Percentiles rank a stretch among this genome's conserved stretches.
Conservation (phyloP, 2,113 vertebrate genomes). For the Pterocles burchelli region DNA sequence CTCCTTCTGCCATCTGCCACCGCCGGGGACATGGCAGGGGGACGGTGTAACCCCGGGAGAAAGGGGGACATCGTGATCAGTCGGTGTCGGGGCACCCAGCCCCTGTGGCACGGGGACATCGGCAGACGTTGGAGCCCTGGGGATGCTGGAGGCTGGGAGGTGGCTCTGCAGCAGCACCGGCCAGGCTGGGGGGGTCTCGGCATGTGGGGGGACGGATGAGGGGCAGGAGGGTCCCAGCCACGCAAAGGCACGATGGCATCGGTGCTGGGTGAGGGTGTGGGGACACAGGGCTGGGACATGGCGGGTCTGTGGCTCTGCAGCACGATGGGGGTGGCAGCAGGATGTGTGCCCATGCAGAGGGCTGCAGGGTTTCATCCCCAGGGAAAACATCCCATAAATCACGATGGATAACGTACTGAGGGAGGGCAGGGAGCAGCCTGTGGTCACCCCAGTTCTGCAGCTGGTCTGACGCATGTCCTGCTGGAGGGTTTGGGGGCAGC, state of each 20-base stretch:
- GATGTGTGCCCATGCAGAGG: fast-evolving
- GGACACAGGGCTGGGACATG: not conserved
- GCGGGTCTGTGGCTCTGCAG: not conserved
- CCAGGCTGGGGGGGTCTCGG: not conserved
- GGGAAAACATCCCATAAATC: fast-evolving
- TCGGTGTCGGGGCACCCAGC: fast-evolving
- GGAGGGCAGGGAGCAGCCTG: not conserved
- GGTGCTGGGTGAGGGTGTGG: not conserved
- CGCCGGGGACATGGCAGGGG: fast-evolving
- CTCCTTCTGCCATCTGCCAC: conserved; percentile 22
- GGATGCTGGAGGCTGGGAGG: not conserved
- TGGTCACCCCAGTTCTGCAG: not conserved
- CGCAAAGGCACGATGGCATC: fast-evolving
- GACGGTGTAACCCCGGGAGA: fast-evolving
- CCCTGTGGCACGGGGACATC: not conserved
- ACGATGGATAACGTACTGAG: fast-evolving
- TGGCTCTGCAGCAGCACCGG: not conserved
- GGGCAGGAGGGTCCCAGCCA: not conserved
- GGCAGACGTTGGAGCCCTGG: not conserved
- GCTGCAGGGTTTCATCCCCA: not conserved
- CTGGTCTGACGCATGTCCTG: no score
- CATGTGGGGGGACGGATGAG: not conserved
- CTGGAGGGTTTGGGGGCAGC: not conserved
- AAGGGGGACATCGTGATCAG: not conserved
- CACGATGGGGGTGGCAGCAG: fast-evolving